Evolutionary conservation across 1,140 invertebrate species (phyloP).

Genomic region (Drosophila pectinifera): DNA sequence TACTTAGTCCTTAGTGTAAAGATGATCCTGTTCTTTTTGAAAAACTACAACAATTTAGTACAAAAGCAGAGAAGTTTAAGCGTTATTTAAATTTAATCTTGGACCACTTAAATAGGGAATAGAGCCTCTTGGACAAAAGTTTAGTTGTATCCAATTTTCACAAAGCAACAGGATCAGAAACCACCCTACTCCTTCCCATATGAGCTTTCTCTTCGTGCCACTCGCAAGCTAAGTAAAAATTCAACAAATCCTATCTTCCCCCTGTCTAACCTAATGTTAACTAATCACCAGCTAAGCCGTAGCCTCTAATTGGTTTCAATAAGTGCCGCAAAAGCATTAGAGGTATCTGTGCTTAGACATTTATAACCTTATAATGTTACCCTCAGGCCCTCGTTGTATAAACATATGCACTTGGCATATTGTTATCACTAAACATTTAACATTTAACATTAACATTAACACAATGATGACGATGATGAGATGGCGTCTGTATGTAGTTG

Average conservation of each 20-base stretch:
- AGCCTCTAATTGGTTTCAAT: conserved; percentile 68
- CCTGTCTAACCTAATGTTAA: conserved; percentile 30
- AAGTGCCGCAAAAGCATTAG: conserved; percentile 23
- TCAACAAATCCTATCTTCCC: conserved; percentile 35
- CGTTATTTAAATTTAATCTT: not conserved
- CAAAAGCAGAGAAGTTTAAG: not conserved
- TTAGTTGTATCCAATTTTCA: not conserved
- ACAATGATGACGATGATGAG: conserved; percentile 9
- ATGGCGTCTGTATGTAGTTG: conserved; percentile 52
- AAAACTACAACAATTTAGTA: not conserved
- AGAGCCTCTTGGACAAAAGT: not conserved
- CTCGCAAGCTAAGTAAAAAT: conserved; percentile 19
- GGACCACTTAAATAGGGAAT: not conserved
- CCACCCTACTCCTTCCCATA: conserved; percentile 1
- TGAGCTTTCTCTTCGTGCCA: conserved; percentile 74
- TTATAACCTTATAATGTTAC: conserved; percentile 17
- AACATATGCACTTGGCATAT: conserved; percentile 35
- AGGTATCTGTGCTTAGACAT: conserved; percentile 3
- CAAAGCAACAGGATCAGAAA: not conserved
- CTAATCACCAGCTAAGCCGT: conserved; percentile 25
- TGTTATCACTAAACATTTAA: conserved; percentile 33
- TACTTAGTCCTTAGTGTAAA: not conserved
- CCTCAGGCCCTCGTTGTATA: conserved; percentile 66
- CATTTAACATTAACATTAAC: conserved; percentile 28
- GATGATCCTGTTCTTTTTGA: not conserved